phyloP scores from a whole-genome alignment of 2,797 vertebrate genomes.

The Rachycentron canadum region DNA sequence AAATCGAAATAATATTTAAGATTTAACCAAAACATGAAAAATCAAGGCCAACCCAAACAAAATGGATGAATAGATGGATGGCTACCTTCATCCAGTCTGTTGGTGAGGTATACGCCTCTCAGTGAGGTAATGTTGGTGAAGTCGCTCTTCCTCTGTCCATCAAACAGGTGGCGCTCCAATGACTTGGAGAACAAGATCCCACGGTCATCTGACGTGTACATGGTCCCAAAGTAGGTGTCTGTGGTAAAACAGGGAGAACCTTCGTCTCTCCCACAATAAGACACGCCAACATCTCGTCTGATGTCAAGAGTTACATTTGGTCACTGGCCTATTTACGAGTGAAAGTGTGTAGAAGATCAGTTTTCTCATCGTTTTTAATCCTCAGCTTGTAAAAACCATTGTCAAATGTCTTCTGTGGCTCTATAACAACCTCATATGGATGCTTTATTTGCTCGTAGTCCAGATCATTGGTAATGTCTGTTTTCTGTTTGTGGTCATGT shows the following conservation, averaged over 20 bases:
- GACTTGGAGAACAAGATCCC: slow-evolving; percentile 88
- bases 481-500: not conserved
- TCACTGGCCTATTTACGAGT: not conserved
- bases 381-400: not conserved
- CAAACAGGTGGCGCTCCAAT: slow-evolving; percentile 87
- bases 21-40: not conserved
- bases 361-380: no score
- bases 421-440: not conserved
- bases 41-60: not conserved
- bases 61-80: not conserved
- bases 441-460: not conserved
- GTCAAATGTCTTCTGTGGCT: not conserved
- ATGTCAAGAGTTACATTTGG: no score
- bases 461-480: not conserved
- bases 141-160: slow-evolving; percentile 85
- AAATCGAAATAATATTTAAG: not conserved
- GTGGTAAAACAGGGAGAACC: slow-evolving; percentile 26
- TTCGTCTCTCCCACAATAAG: not conserved
- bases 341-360: no score
- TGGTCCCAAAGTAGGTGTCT: slow-evolving; percentile 87
- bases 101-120: slow-evolving; percentile 88
- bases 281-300: no score
- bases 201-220: slow-evolving; percentile 88
- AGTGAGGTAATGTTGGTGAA: slow-evolving; percentile 88
- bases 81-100: slow-evolving; percentile 82